A percentile compares a stretch with the other conserved stretches of the same genome.
Evolutionary conservation across 2,113 vertebrate species (phyloP).

Genomic region (Campylorhamphus procurvoides): DNA sequence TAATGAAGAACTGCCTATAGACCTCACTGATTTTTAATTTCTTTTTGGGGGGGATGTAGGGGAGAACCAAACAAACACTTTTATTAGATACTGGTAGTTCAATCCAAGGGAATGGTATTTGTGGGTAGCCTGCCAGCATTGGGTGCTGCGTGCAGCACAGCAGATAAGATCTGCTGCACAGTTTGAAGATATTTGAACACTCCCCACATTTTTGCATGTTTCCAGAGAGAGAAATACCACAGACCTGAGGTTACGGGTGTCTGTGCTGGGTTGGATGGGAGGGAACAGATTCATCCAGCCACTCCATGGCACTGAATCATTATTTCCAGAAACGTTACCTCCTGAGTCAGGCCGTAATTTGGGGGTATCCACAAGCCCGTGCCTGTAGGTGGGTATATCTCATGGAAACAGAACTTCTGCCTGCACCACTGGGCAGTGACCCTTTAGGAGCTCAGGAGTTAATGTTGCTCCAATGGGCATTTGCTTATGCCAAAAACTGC

Average conservation of each 20-base stretch:
- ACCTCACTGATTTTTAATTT: background rate
- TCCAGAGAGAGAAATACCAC: constrained; percentile 64
- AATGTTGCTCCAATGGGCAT: constrained; percentile 45
- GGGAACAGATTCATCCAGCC: constrained; percentile 39
- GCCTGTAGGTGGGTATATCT: constrained; percentile 66
- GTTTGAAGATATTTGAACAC: constrained; percentile 50
- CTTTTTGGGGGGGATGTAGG: background rate
- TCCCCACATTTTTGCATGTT: constrained; percentile 53
- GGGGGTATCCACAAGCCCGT: constrained; percentile 69
- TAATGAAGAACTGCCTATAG: background rate
- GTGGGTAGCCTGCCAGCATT: constrained; percentile 14
- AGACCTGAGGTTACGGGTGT: constrained; percentile 61
- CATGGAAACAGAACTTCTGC: constrained; percentile 70
- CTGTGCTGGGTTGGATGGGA: constrained; percentile 35
- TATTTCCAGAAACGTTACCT: constrained; percentile 66
- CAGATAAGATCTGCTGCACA: constrained; percentile 53
- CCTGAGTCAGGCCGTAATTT: constrained; percentile 72
- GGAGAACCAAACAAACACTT: background rate
- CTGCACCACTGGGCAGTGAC: constrained; percentile 49
- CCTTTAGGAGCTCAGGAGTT: constrained; percentile 43
- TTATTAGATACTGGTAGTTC: background rate
- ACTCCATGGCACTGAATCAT: constrained; percentile 72
- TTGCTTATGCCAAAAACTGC: constrained; percentile 51
- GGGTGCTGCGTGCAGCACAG: background rate
- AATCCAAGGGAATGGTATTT: constrained; percentile 22